Conservation (phyloP, 2,113 vertebrate genomes). For the Trogon surrucura region DNA sequence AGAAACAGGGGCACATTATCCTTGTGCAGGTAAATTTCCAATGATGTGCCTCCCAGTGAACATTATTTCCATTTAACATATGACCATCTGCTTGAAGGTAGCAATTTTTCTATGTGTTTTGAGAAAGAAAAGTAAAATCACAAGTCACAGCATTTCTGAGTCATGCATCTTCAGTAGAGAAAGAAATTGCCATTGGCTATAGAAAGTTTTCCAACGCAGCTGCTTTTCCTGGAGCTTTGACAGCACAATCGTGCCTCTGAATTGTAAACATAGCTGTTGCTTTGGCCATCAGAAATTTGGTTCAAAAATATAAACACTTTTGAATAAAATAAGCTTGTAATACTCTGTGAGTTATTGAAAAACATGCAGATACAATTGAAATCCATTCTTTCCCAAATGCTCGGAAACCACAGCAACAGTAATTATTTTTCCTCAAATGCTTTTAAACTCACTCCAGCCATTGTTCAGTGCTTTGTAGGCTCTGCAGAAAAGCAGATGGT, state of each 20-base stretch:
- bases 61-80: background rate
- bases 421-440: background rate
- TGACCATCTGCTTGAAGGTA: background rate
- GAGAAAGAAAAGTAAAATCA: background rate
- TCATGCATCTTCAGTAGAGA: background rate
- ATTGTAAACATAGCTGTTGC: background rate
- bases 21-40: background rate
- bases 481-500: constrained; percentile 9
- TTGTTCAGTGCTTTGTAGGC: background rate
- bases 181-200: background rate
- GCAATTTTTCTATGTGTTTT: background rate
- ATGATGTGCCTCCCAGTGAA: background rate
- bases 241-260: constrained; percentile 10
- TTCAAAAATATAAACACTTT: constrained; percentile 14
- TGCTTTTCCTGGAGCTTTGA: constrained; percentile 33
- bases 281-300: background rate
- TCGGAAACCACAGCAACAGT: background rate
- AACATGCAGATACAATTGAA: background rate
- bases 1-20: background rate
- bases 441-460: background rate
- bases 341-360: background rate
- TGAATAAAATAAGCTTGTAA: background rate
- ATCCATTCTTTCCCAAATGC: background rate
- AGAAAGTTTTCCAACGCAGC: background rate
- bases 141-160: background rate